A percentile compares a stretch with the other conserved stretches of the same genome.
Evolutionary conservation across 1,140 invertebrate genomes (phyloP).

Genomic region (Bombus fervidus): DNA sequence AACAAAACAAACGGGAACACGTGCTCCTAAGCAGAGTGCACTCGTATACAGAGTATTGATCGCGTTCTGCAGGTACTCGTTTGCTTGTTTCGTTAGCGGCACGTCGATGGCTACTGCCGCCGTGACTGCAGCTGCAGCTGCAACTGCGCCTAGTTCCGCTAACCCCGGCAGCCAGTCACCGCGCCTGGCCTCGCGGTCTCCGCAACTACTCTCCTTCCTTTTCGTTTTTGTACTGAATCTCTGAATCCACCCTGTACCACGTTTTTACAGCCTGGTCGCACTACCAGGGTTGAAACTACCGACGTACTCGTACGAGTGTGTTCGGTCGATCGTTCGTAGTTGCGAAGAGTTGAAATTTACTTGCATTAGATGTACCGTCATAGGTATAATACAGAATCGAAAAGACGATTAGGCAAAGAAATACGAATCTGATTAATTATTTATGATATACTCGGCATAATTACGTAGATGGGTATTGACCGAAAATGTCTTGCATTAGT

Average conservation of each 20-base stretch:
- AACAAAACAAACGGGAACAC: conserved; percentile 68
- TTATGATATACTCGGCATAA: too few relatives aligned
- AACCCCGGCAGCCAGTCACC: background rate
- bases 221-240: background rate
- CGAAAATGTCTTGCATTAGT: too few relatives aligned
- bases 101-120: conserved; percentile 55
- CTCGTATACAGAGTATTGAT: conserved; percentile 72
- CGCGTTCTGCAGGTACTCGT: conserved; percentile 68
- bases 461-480: too few relatives aligned
- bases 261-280: background rate
- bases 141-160: conserved; percentile 30
- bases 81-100: conserved; percentile 69
- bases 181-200: background rate
- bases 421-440: too few relatives aligned
- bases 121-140: conserved; percentile 25
- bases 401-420: too few relatives aligned
- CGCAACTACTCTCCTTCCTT: background rate
- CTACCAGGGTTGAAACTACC: background rate
- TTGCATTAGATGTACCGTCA: too few relatives aligned
- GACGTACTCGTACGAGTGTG: background rate
- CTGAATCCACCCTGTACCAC: background rate
- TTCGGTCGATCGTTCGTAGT: too few relatives aligned
- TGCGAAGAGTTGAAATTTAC: too few relatives aligned
- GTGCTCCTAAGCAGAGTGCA: conserved; percentile 65
- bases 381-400: too few relatives aligned